Base-by-base conservation (phyloP, 2,797 vertebrate genomes). In the Sciurus carolinensis region DNA sequence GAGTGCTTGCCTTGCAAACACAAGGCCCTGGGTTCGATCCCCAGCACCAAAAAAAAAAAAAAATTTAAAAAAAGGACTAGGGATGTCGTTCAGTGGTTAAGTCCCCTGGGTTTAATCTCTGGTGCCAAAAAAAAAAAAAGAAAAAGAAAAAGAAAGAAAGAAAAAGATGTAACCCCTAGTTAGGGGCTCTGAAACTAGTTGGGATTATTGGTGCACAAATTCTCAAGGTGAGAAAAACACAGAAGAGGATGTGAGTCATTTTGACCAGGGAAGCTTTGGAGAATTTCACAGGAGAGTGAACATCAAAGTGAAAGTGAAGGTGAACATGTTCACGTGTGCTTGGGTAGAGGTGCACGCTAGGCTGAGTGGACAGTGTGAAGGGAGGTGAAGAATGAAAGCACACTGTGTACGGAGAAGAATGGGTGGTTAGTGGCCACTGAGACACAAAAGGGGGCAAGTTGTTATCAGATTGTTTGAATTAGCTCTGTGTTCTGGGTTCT, bases 241-340 rank as follows among this genome's bases (percentile, higher is more conserved):
- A 62, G 39, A 30, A 33, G 67, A 94, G 39, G 73, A 77, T 81
- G 30, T 96, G 72, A 81, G 79, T 95, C 72, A 84, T 91, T 72
- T 76, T 57, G 75, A 64, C 47, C 52, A 4, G 10, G 47, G 64
- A 83, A 77, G 62, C 47, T 62, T 69, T 86, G 3, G 76, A 47
- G 26, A 28, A 24, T 86, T 82, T 75, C 66, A 76, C 44, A 80
- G 57, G 67, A 90, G 50, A 91, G 64, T 22, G 18, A 42, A 90
- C 9, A 12, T 44, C 50, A 47, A 24, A 18, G 36, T n/a, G 91
- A 69, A 54, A 75, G 57, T 69, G 57, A 50, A 86, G 57, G 87
- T 87, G 84, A 79, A 5, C 42, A 81, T 57, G 36, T 87, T 71
- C 36, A 64, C 47, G 17, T 91, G 71, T 73, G 9, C 33, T 85